Evolutionary conservation across 2,797 vertebrate species (phyloP), one percentile per base, ranked within the genome.

Genomic region (Martes flavigula): DNA sequence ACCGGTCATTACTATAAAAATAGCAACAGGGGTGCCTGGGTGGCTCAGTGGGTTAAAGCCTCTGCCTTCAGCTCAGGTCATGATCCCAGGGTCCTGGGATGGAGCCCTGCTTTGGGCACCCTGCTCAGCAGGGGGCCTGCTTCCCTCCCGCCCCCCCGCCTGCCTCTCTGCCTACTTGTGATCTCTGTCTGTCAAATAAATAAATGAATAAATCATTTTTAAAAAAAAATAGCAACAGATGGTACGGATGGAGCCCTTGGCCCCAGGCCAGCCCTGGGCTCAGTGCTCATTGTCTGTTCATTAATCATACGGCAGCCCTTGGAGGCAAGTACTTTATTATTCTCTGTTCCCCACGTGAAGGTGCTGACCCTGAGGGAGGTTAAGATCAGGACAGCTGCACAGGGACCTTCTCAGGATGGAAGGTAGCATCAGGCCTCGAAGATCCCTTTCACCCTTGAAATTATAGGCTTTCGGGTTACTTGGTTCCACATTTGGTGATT

Each of bases 371-470:
- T 46, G 11, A 38, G 83, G 79, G 72, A 48, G 13, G 40, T 43
- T 72, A 54, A 60, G 43, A 7, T 79, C n/a, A 40, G 48, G 64
- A 60, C 32, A 54, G 38, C 43, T 62, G 43, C 75, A 20, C 0
- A 0, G 56, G 46, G 20, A 30, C 51, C 27, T 54, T 87, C 46
- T 85, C 21, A 7, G 68, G n/a, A 17, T 56, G 17, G 58, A 81
- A 92, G 21, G 40, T 54, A 81, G 72, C 82, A 30, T 62, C 66
- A 87, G 85, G 43, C 66, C 17, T 79, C 75, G 20, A 35, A 48
- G 9, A 3, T 78, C 87, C 46, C 51, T 68, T 66, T 40, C 46
- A 38, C 27, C 89, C 35, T 78, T 15, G 46, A 79, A 51, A 35
- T 90, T 32, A n/a, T 46, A 58, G 70, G 40, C 13, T 46, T 90